phyloP scores from a whole-genome alignment of 2,113 vertebrate genomes.

The Colossoma macropomum region DNA sequence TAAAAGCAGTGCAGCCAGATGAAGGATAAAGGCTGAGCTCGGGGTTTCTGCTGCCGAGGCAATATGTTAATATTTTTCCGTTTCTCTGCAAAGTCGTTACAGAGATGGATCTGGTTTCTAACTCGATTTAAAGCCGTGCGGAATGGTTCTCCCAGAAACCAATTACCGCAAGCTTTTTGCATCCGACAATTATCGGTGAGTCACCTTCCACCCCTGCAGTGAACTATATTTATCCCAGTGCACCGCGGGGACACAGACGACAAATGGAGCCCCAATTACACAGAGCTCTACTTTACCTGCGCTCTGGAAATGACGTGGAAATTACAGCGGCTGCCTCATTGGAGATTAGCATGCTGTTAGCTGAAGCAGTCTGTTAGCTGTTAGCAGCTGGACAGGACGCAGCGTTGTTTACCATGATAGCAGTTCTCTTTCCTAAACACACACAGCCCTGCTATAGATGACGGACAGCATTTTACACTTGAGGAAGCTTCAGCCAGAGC shows the following conservation, averaged over 20 bases:
- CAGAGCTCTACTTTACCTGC: slow-evolving; percentile 27
- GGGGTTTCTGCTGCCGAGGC: neutral
- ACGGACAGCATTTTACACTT: too few relatives aligned
- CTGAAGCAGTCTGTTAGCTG: neutral
- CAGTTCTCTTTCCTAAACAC: too few relatives aligned
- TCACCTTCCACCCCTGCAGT: slow-evolving; percentile 15
- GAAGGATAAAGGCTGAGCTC: neutral
- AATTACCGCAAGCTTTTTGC: slow-evolving; percentile 36
- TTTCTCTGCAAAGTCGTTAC: neutral
- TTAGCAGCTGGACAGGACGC: neutral
- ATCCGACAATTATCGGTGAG: slow-evolving; percentile 36
- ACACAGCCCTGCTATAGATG: too few relatives aligned
- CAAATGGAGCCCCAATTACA: slow-evolving; percentile 46
- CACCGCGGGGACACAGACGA: neutral
- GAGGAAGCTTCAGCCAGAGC: too few relatives aligned
- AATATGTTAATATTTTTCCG: slow-evolving; percentile 21
- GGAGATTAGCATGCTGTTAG: neutral
- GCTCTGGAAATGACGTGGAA: slow-evolving; percentile 28
- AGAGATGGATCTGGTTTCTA: slow-evolving; percentile 40
- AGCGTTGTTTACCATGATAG: neutral
- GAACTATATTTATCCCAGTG: slow-evolving; percentile 21
- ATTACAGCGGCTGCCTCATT: slow-evolving; percentile 3
- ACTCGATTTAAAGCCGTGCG: slow-evolving; percentile 29
- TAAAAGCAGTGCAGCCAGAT: slow-evolving; percentile 34
- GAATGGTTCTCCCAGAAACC: slow-evolving; percentile 38